Evolutionary conservation across 2,888 invertebrate genomes (phyloP).

Genomic region (Plagodis dolabraria): DNA sequence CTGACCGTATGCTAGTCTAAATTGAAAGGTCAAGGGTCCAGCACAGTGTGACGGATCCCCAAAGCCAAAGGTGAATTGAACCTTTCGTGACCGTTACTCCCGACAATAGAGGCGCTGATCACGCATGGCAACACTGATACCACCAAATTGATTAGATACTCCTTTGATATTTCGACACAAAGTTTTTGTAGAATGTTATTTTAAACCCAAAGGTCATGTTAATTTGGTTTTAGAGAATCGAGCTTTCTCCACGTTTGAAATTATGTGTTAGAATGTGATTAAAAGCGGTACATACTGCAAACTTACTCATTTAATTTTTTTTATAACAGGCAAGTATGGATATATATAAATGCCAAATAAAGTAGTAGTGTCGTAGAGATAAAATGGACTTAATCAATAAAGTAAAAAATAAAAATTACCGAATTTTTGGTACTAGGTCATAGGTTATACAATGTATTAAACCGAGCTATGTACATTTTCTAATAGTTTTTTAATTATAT

Average conservation of each 20-base stretch:
- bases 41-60: conserved; percentile 21
- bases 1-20: neutral
- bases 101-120: conserved; percentile 53
- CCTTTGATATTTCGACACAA: neutral
- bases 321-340: no score
- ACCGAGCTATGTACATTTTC: no score
- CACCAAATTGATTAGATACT: conserved; percentile 10
- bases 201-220: conserved; percentile 5
- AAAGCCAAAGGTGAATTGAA: conserved; percentile 20
- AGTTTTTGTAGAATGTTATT: neutral
- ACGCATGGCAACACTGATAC: conserved; percentile 35
- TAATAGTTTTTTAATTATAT: no score
- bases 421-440: no score
- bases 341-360: no score
- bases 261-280: neutral
- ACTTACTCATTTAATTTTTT: no score
- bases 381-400: no score
- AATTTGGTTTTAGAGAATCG: neutral
- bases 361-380: no score
- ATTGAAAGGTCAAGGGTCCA: conserved; percentile 7
- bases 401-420: no score
- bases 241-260: conserved; percentile 16
- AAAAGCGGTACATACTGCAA: no score
- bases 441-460: no score
- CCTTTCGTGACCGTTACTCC: conserved; percentile 35